phyloP scores from a whole-genome alignment of 2,113 vertebrate species.

The Lycocorax pyrrhopterus region DNA sequence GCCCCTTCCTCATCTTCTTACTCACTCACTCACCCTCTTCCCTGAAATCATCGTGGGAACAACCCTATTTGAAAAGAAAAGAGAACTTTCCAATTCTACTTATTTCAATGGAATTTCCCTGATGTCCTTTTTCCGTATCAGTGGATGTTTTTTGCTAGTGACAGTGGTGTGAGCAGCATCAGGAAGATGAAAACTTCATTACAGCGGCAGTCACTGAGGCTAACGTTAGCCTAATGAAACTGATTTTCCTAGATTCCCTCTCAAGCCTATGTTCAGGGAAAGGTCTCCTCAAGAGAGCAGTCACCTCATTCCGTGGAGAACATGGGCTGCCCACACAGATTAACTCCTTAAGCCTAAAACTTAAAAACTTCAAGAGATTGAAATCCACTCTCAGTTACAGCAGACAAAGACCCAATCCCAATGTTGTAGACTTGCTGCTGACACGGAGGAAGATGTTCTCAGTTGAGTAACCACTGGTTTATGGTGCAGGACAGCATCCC shows the following conservation, averaged over 20 bases:
- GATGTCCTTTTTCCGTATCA: conserved; percentile 16
- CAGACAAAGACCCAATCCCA: neutral
- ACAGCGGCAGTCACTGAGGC: neutral
- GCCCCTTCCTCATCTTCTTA: conserved; percentile 11
- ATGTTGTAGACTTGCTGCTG: neutral
- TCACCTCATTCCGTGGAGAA: neutral
- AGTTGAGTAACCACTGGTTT: neutral
- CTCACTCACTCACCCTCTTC: neutral
- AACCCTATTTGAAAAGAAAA: neutral
- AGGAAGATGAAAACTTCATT: neutral
- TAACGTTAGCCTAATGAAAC: neutral
- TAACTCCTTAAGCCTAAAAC: neutral
- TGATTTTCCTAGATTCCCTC: neutral
- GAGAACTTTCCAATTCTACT: conserved; percentile 28
- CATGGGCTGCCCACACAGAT: neutral
- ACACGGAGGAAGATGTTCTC: neutral
- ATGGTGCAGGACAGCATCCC: neutral
- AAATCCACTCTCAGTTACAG: neutral
- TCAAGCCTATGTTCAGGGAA: neutral
- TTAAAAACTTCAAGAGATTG: neutral
- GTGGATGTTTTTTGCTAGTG: neutral
- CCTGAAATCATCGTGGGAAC: conserved; percentile 14
- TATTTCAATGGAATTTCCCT: conserved; percentile 40
- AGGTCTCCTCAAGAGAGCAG: neutral
- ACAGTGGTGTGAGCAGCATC: neutral